phyloP scores from a whole-genome alignment of 2,888 invertebrate genomes.

The Calephelis perditalis region DNA sequence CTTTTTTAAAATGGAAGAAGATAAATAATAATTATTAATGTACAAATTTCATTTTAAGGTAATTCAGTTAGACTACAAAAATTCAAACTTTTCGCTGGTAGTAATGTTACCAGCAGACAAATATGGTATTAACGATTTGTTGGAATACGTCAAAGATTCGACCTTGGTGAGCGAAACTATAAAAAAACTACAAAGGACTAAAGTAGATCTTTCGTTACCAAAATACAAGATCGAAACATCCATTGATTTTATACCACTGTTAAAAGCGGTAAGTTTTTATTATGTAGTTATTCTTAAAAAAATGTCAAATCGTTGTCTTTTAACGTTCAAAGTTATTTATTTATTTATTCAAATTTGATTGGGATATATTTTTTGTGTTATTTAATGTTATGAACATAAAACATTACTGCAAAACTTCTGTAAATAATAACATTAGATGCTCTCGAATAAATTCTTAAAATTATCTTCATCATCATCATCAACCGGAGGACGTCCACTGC shows the following conservation, averaged over 20 bases:
- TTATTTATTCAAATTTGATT: neutral
- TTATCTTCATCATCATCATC: too few species aligned
- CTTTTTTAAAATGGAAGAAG: too few species aligned
- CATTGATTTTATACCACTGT: neutral
- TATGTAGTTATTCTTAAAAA: neutral
- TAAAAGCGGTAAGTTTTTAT: neutral
- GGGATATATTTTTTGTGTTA: too few species aligned
- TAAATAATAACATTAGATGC: too few species aligned
- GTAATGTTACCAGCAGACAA: neutral
- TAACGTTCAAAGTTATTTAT: neutral
- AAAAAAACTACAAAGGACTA: neutral
- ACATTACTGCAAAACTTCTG: too few species aligned
- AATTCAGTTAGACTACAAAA: neutral
- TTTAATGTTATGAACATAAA: too few species aligned
- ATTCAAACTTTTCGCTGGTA: neutral
- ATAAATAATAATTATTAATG: too few species aligned
- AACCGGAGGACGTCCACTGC: too few species aligned
- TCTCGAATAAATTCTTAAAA: too few species aligned
- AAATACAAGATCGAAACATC: neutral
- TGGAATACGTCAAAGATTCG: neutral
- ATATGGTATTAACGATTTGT: neutral
- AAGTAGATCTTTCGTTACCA: constrained; percentile 1
- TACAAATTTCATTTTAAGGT: neutral
- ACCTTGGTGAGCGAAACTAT: neutral
- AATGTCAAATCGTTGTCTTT: neutral